Evolutionary conservation across 1,140 invertebrate species (phyloP), one percentile per base, ranked within the genome.

Genomic region (Andricus grossulariae): DNA sequence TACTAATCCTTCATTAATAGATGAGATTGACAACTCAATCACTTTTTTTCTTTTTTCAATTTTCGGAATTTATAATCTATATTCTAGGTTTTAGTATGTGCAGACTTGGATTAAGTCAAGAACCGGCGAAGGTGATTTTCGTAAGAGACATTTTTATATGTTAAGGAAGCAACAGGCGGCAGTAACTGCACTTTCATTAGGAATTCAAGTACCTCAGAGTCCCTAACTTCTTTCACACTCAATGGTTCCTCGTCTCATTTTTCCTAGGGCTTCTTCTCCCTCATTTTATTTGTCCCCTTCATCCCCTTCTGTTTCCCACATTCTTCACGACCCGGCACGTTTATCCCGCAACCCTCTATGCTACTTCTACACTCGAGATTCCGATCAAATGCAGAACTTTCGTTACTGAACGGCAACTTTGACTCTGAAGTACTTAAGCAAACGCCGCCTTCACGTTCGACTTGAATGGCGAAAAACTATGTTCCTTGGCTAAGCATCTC

Each of bases 121-220:
- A 71, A 45, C 50, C 77, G 74, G 75, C 78, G 66, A 71, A 79
- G 76, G 73, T 76, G 71, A 78, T 82, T 83, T 78, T 71, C 75
- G 74, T 52, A 19, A 80, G 75, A 81, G 75, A 81, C 72, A 78
- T 75, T 83, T 82, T 83, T 76, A 60, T 66, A 84, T 80, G 81
- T 76, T 70, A 60, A 45, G 74, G 83, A 83, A 80, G 88, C 88
- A 90, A 89, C 88, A 90, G 88, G 88, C 87, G 71, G 76, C 76
- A 77, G 75, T 77, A 52, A 79, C 75, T 73, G 80, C 78, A 75
- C 82, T 83, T 87, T 86, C 80, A 84, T 89, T 84, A 84, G 84
- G 88, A 88, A 87, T 86, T 82, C 83, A 85, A 88, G 83, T 85
- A 84, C 71, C 73, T 12, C 25, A 39, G 39, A 45, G 60, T 66